Base-by-base conservation (phyloP, 2,797 vertebrate species). In the Aselliscus stoliczkanus region DNA sequence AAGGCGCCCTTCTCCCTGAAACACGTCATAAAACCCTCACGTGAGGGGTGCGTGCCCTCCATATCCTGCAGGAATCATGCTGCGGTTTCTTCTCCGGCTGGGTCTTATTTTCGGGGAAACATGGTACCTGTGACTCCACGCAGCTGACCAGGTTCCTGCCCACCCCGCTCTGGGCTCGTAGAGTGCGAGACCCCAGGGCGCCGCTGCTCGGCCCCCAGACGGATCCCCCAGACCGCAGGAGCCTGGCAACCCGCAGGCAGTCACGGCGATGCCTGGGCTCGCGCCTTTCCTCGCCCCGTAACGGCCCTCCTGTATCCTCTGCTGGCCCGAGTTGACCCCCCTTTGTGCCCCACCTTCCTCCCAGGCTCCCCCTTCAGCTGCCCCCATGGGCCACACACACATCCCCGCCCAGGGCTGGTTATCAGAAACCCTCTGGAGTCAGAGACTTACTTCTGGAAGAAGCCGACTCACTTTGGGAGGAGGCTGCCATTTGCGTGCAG, bases 311-410 rank as follows among this genome's bases (percentile, higher is more conserved):
- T 18, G 6, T 13, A 2, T 31, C 75, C 25, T 39, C 11, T 1
- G 44, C 42, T n/a, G 79, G 52, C 29, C 81, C 2, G 3, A 37
- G 47, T 21, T 9, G 5, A 14, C 12, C 23, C 27, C 15, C 37
- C 10, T 54, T 15, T 5, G 27, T 12, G 82, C 2, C 47, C 76
- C 17, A 21, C 31, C 4, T 7, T 10, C 7, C 18, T 21, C 25
- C 0, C 1, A 6, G 6, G 11, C 20, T 25, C 17, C 42, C 67
- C 12, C 37, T 21, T 8, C 14, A 0, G 31, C 44, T 0, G 0
- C 3, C 47, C 39, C 21, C 3, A 0, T 0, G 14, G 64, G 37
- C 27, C 75, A 9, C 2, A 54, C 29, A 31, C 27, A 50, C 11
- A 0, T 34, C 37, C 37, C 29, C 4, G 21, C 52, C 42, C 10